Conservation (phyloP, 2,888 invertebrate species). For the Drosophila atripex region DNA sequence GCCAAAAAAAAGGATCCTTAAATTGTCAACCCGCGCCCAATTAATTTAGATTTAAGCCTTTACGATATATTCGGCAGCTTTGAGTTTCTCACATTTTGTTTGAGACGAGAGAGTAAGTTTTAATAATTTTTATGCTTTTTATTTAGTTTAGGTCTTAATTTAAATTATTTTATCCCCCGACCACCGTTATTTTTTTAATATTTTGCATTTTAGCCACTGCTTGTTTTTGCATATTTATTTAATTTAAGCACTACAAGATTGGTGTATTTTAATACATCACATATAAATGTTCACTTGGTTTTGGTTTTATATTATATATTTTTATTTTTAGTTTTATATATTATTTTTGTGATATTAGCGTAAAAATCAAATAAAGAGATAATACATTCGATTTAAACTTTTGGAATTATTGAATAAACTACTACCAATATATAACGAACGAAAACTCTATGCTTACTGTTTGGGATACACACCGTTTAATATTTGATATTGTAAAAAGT, state of each 20-base stretch:
- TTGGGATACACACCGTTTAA: too few relatives aligned
- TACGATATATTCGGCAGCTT: conserved; percentile 47
- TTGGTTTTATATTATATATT: conserved; percentile 65
- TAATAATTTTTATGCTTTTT: conserved; percentile 19
- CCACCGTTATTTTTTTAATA: conserved; percentile 46
- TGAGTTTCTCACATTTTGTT: conserved; percentile 39
- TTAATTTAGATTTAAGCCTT: conserved; percentile 61
- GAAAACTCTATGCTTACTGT: neutral
- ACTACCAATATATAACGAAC: conserved; percentile 49
- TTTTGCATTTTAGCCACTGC: conserved; percentile 38
- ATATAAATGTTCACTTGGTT: conserved; percentile 53
- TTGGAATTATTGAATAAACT: conserved; percentile 74
- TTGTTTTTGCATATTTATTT: conserved; percentile 32
- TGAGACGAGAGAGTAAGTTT: conserved; percentile 39
- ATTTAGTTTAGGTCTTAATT: conserved; percentile 53
- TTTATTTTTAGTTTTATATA: conserved; percentile 73
- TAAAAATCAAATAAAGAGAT: conserved; percentile 69
- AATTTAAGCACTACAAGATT: conserved; percentile 40
- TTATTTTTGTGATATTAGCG: conserved; percentile 81
- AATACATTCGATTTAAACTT: conserved; percentile 72
- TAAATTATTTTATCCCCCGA: conserved; percentile 31
- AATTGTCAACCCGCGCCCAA: conserved; percentile 42
- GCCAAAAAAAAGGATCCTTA: conserved; percentile 22
- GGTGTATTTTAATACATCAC: conserved; percentile 50
- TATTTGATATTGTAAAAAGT: neutral